Conservation (phyloP, 92 coral and sea anemone genomes). For the Palythoa caribaeorum region DNA sequence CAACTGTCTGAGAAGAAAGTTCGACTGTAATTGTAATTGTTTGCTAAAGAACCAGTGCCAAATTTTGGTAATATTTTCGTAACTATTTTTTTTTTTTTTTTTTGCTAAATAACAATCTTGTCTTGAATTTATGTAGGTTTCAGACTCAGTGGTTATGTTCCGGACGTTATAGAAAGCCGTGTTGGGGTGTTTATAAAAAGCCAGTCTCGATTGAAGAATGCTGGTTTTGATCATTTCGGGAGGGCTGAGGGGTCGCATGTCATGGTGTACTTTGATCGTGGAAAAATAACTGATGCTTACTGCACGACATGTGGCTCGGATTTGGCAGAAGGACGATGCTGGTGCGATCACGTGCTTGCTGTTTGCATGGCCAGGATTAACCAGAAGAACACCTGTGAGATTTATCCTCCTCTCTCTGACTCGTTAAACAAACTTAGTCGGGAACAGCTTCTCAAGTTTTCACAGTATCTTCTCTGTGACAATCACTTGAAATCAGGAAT, state of each 20-base stretch:
- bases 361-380: conserved; percentile 8
- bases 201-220: no score
- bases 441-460: conserved; percentile 19
- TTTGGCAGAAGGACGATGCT: not conserved
- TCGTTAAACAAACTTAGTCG: conserved; percentile 22
- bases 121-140: no score
- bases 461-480: conserved; percentile 18
- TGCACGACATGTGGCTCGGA: not conserved
- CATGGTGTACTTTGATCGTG: conserved; percentile 26
- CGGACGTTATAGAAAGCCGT: no score
- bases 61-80: no score
- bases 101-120: no score
- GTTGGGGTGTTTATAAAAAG: no score
- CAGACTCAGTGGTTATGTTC: no score
- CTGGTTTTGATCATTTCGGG: no score
- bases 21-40: no score
- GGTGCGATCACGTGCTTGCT: conserved; percentile 33
- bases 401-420: conserved; percentile 11
- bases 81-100: no score
- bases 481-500: conserved; percentile 12
- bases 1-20: no score
- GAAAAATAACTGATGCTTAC: conserved; percentile 13
- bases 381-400: not conserved
- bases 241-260: not conserved
- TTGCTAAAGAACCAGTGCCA: no score